These are phyloP conservation scores for Oxyura jamaicensis DNA, from an alignment of 2,113 vertebrate species.

Conservation along the genomic window DNA sequence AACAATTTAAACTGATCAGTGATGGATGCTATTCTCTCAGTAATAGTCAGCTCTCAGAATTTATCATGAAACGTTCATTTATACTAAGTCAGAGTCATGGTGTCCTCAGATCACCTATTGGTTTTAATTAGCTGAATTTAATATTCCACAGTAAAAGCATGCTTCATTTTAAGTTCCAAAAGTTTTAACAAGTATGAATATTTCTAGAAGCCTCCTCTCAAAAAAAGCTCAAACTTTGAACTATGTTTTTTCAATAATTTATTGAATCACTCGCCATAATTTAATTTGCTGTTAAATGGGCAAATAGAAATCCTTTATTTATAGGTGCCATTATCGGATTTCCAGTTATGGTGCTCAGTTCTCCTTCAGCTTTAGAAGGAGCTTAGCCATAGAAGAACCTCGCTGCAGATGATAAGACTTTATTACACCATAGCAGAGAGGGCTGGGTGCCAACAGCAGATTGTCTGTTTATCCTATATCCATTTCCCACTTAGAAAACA, in stretches of 20 bases:
- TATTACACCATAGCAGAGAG: slow-evolving; percentile 11
- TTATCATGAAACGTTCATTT: neutral
- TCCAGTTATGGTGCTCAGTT: neutral
- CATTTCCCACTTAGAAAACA: slow-evolving; percentile 69
- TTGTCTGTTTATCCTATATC: slow-evolving; percentile 74
- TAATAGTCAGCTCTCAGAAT: neutral
- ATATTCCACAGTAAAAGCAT: neutral
- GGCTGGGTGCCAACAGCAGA: slow-evolving; percentile 68
- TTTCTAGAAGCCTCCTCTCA: neutral
- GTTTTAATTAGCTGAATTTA: neutral
- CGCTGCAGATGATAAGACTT: slow-evolving; percentile 26
- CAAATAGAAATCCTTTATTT: slow-evolving; percentile 2
- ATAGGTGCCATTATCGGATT: neutral
- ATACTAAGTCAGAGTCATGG: neutral
- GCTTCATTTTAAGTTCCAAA: neutral
- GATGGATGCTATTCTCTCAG: neutral
- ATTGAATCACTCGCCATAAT: neutral
- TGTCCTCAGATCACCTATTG: slow-evolving; percentile 3
- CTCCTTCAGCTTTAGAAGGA: slow-evolving; percentile 17
- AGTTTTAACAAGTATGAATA: neutral
- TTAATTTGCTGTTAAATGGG: neutral
- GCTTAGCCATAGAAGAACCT: slow-evolving; percentile 30
- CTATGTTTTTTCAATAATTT: neutral
- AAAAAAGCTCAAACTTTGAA: neutral
- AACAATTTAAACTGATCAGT: neutral